Evolutionary conservation across 2,113 vertebrate genomes (phyloP), one percentile per base, ranked within the genome.

Genomic region (Takifugu flavidus): DNA sequence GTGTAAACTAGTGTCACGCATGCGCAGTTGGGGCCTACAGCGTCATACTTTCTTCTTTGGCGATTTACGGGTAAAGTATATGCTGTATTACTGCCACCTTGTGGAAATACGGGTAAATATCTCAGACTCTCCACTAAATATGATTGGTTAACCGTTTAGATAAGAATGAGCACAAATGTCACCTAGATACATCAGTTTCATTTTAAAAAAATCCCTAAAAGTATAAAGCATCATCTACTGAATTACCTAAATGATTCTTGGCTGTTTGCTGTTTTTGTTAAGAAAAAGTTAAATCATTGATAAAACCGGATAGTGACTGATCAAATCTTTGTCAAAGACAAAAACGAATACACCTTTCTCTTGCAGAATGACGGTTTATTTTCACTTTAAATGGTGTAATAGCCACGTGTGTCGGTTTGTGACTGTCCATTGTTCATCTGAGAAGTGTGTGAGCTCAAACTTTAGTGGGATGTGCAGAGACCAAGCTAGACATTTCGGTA

Each of bases 351-450:
- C 62, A 57, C 15, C 4, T 49, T 49, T 72, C 7, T 50, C 89
- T 94, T 93, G 90, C 91, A 94, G 91, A 92, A 83, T 88, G 92
- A 93, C 92, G 90, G 89, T 96, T 98, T 95, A 96, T 96, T 96
- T 94, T 94, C 92, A 92, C 81, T 91, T 92, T 92, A 89, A 86
- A 93, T 90, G 86, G 91, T 90, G 93, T 90, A 93, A 90, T 92
- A 96, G 92, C 61, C 76, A 70, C 70, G 89, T 70, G 67, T 68
- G 57, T 68, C 25, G 70, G 53, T 80, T 54, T 20, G 70, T 72
- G 61, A 44, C 78, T 54, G n/a, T 72, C 75, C 67, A 64, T 61
- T 69, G 63, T 72, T 78, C 68, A 72, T 82, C 80, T 62, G 78
- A 67, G 69, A 58, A 71, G 59, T 58, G 62, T 75, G 62, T 66